Percentiles rank a stretch among this genome's conserved stretches.
These are phyloP conservation scores for Dolichomitus sp. DNA, from an alignment of 2,888 invertebrate species.

Conservation along the genomic window DNA sequence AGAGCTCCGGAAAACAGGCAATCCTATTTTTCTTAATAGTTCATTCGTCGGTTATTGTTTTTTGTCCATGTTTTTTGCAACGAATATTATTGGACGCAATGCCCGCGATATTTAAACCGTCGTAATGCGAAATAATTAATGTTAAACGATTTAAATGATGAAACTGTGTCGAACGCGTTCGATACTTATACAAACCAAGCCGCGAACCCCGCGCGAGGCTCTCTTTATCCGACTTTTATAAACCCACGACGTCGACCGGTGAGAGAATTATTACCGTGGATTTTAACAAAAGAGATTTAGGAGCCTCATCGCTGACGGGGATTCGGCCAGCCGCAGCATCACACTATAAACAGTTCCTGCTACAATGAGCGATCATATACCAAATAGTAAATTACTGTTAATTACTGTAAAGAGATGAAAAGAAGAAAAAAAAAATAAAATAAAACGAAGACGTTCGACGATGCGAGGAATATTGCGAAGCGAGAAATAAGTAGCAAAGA, in stretches of 20 bases:
- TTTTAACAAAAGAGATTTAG: conserved; percentile 25
- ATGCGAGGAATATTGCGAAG: conserved; percentile 68
- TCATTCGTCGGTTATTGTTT: conserved; percentile 19
- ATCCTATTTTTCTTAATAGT: conserved; percentile 58
- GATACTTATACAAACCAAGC: conserved; percentile 13
- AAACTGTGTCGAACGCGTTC: not conserved
- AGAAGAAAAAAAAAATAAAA: not conserved
- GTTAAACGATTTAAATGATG: conserved; percentile 20
- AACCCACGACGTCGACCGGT: conserved; percentile 13
- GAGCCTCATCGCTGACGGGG: conserved; percentile 53
- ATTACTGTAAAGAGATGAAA: conserved; percentile 68
- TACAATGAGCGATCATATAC: conserved; percentile 82
- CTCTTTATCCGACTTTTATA: not conserved
- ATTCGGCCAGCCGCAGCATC: conserved; percentile 70
- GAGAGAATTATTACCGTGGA: conserved; percentile 21
- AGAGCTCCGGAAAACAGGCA: conserved; percentile 36
- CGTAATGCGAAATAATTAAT: conserved; percentile 25
- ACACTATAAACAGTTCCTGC: conserved; percentile 82
- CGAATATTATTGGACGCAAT: conserved; percentile 1
- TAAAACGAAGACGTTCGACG: conserved; percentile 47
- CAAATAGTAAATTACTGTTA: conserved; percentile 79
- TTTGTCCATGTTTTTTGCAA: conserved; percentile 23
- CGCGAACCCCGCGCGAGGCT: conserved; percentile 11
- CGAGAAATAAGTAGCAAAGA: conserved; percentile 47
- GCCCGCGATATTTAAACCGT: conserved; percentile 4